phyloP scores from a whole-genome alignment of 2,113 vertebrate genomes.

The Tachycineta bicolor region DNA sequence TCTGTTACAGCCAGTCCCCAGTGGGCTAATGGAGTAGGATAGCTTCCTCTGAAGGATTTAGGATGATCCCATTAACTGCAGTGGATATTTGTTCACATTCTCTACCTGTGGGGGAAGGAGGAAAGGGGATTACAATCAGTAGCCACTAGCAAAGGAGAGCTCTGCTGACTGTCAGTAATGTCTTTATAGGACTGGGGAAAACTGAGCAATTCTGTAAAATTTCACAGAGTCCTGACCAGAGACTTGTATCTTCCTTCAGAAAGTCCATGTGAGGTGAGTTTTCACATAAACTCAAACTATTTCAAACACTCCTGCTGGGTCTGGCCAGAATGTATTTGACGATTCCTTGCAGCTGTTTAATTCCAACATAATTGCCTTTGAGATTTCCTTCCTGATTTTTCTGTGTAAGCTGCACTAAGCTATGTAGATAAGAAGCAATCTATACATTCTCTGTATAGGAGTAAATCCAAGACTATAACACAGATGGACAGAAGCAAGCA shows the following conservation, averaged over 20 bases:
- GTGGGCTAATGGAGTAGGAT: not conserved
- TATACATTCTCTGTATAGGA: not conserved
- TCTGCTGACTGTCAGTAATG: conserved; percentile 27
- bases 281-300: not conserved
- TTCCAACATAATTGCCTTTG: conserved; percentile 47
- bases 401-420: conserved; percentile 16
- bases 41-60: conserved; percentile 25
- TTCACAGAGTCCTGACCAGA: not conserved
- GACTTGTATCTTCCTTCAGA: not conserved
- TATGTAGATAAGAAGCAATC: conserved; percentile 37
- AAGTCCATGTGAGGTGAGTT: not conserved
- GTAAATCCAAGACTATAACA: conserved; percentile 11
- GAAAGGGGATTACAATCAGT: conserved; percentile 1
- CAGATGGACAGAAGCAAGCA: conserved; percentile 30
- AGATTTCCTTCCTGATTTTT: conserved; percentile 40
- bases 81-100: conserved; percentile 26
- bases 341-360: conserved; percentile 34
- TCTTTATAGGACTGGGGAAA: not conserved
- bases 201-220: not conserved
- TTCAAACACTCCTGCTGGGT: not conserved
- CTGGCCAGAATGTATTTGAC: not conserved
- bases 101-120: not conserved
- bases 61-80: conserved; percentile 50
- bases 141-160: not conserved
- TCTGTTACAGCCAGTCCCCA: not conserved